Conservation (phyloP, 2,797 vertebrate species). For the Pagetopsis macropterus region DNA sequence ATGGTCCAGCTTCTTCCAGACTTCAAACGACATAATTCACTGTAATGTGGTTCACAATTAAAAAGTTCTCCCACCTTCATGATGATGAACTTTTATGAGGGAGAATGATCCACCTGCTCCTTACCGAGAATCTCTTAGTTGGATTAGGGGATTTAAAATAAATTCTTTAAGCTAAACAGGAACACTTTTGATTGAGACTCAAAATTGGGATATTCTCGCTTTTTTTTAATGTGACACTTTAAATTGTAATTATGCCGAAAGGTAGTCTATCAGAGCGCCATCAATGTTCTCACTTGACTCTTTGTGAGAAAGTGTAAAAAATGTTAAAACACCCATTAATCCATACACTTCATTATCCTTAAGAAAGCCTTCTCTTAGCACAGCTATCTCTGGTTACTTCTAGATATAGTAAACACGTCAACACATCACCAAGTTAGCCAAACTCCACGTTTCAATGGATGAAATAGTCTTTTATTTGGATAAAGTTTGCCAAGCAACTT, state of each 20-base stretch:
- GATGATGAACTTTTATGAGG: slow-evolving; percentile 16
- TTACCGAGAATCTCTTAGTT: slow-evolving; percentile 24
- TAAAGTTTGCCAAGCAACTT: slow-evolving; percentile 72
- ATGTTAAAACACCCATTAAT: background rate
- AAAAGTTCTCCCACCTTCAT: slow-evolving; percentile 46
- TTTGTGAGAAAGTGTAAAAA: background rate
- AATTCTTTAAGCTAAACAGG: background rate
- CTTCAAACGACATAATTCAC: slow-evolving; percentile 55
- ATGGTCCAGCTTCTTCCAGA: slow-evolving; percentile 49
- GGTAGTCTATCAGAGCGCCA: background rate
- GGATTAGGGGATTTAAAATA: slow-evolving; percentile 13
- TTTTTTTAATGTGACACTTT: background rate
- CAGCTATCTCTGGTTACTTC: background rate
- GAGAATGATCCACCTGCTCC: slow-evolving; percentile 7
- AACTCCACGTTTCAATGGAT: slow-evolving; percentile 50
- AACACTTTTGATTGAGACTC: background rate
- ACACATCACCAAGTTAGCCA: slow-evolving; percentile 9
- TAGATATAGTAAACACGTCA: background rate
- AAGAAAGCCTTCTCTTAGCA: background rate
- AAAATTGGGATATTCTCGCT: background rate
- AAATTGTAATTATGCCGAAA: background rate
- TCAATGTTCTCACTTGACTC: background rate
- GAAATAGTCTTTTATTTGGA: slow-evolving; percentile 75
- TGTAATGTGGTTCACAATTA: slow-evolving; percentile 40
- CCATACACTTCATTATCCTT: background rate